Conservation (phyloP, 2,797 vertebrate genomes). For the Iguana delicatissima region DNA sequence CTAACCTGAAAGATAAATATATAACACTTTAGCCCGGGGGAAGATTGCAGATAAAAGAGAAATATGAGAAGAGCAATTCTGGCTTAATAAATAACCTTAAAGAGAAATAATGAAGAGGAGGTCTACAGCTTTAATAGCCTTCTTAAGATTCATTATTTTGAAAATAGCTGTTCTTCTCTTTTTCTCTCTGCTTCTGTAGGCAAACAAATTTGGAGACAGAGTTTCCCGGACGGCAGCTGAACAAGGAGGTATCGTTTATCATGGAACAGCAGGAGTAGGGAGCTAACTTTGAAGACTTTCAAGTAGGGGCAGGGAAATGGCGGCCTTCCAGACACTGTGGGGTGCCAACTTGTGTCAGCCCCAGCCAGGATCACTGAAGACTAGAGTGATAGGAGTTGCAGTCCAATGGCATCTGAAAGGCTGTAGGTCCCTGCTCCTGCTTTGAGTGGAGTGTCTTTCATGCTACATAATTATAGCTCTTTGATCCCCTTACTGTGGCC, state of each 20-base stretch:
- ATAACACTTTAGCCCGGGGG: conserved; percentile 73
- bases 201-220: background rate
- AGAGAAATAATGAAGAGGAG: conserved; percentile 77
- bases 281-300: background rate
- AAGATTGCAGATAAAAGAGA: conserved; percentile 77
- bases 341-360: background rate
- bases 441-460: no score
- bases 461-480: no score
- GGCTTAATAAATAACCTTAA: conserved; percentile 79
- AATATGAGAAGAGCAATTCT: conserved; percentile 70
- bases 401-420: background rate
- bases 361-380: background rate
- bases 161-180: conserved; percentile 6
- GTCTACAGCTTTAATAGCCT: conserved; percentile 69
- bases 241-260: background rate
- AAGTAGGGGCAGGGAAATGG: no score
- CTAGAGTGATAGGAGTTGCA: background rate
- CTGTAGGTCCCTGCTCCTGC: background rate
- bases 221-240: background rate
- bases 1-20: conserved; percentile 75
- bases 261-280: background rate
- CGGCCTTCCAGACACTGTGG: background rate
- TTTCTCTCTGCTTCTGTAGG: background rate
- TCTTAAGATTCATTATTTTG: conserved; percentile 53
- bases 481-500: no score